A percentile compares a stretch with the other conserved stretches of the same genome.
These are phyloP conservation scores for Fundulus diaphanus DNA, from an alignment of 2,797 vertebrate genomes.

Conservation along the genomic window DNA sequence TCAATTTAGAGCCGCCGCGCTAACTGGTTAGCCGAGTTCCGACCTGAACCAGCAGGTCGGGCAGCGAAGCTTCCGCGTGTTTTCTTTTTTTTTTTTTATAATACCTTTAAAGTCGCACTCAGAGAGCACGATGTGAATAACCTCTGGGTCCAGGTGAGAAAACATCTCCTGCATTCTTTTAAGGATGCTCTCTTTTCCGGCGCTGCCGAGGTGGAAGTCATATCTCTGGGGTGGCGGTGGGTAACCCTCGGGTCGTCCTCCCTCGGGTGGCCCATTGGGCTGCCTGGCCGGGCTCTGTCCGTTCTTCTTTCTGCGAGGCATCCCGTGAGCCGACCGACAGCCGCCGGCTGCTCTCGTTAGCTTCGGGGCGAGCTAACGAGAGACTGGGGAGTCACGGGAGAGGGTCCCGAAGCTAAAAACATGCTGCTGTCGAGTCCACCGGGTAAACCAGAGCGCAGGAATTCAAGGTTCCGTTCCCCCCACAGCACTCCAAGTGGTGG, in stretches of 20 bases:
- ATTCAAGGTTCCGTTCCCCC: slow-evolving; percentile 3
- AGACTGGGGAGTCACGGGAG: background rate
- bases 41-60: slow-evolving; percentile 3
- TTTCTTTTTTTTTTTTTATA: rapidly evolving
- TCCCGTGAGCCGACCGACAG: slow-evolving; percentile 51
- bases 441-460: slow-evolving; percentile 2
- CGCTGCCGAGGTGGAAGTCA: slow-evolving; percentile 33
- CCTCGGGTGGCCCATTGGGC: slow-evolving; percentile 57
- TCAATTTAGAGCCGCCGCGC: slow-evolving; percentile 8
- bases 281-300: slow-evolving; percentile 84
- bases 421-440: slow-evolving; percentile 13
- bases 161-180: slow-evolving; percentile 93
- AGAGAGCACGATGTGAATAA: slow-evolving; percentile 93
- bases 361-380: slow-evolving; percentile 31
- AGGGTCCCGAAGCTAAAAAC: slow-evolving; percentile 1
- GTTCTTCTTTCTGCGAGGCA: slow-evolving; percentile 93
- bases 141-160: slow-evolving; percentile 91
- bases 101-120: slow-evolving; percentile 98
- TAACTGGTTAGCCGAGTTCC: slow-evolving; percentile 36
- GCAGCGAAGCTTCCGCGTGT: slow-evolving; percentile 7
- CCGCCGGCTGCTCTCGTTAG: slow-evolving; percentile 39
- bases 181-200: slow-evolving; percentile 82
- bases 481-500: slow-evolving; percentile 67
- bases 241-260: slow-evolving; percentile 42
- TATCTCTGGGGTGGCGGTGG: slow-evolving; percentile 22